These are phyloP conservation scores for Oxygymnocypris stewartii DNA, from an alignment of 2,113 vertebrate genomes.

Conservation along the genomic window DNA sequence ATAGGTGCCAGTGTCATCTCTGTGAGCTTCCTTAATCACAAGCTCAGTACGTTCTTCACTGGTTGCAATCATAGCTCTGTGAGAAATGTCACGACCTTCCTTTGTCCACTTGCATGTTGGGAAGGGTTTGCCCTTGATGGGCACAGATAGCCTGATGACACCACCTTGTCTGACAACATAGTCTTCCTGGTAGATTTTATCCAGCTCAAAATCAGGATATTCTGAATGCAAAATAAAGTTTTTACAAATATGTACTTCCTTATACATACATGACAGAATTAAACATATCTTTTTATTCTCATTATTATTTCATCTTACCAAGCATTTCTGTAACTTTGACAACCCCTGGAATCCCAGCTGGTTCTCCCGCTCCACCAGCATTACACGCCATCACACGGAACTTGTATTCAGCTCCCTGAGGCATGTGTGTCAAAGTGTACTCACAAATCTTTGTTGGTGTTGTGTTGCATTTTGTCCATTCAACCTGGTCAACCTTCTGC, in stretches of 20 bases:
- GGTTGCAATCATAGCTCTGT: constrained; percentile 94
- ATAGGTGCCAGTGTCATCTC: constrained; percentile 93
- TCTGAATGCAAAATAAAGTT: constrained; percentile 69
- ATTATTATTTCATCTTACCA: constrained; percentile 75
- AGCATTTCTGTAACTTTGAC: constrained; percentile 99
- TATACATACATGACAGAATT: neutral
- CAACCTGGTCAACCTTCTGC: constrained; percentile 97
- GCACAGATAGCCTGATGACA: constrained; percentile 89
- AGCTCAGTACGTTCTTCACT: constrained; percentile 94
- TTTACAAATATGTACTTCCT: neutral
- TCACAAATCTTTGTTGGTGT: constrained; percentile 97
- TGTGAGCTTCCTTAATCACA: constrained; percentile 95
- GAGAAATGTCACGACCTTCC: constrained; percentile 92
- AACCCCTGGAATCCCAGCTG: constrained; percentile 92
- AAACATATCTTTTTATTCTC: neutral
- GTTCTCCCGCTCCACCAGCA: constrained; percentile 91
- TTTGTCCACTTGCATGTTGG: constrained; percentile 98
- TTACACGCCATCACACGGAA: constrained; percentile 95
- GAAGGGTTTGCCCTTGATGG: constrained; percentile 95
- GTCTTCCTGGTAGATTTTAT: constrained; percentile 89
- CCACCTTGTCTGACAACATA: constrained; percentile 94
- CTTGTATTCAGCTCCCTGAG: constrained; percentile 96
- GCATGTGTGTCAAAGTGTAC: constrained; percentile 96
- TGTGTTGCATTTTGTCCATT: constrained; percentile 99
- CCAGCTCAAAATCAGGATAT: constrained; percentile 94